Conservation (phyloP, 1,140 invertebrate genomes). For the Drosophila fuyamai region DNA sequence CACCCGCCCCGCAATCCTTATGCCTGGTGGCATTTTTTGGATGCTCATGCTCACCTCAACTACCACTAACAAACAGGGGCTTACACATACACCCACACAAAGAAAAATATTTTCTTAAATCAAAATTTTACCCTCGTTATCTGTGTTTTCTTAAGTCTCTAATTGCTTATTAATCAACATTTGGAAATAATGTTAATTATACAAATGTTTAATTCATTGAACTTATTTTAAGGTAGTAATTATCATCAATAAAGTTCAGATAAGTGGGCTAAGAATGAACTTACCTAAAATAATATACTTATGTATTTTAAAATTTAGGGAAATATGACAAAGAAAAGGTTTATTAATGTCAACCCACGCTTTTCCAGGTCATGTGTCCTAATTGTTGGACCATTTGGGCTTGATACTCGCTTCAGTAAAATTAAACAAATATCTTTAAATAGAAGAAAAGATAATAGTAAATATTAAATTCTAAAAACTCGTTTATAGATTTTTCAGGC, state of each 20-base stretch:
- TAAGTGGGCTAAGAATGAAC: too few species aligned
- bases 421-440: background rate
- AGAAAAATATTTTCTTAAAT: background rate
- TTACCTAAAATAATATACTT: too few species aligned
- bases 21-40: slow-evolving; percentile 57
- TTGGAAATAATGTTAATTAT: background rate
- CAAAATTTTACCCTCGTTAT: too few species aligned
- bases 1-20: slow-evolving; percentile 11
- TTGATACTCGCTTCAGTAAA: too few species aligned
- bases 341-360: too few species aligned
- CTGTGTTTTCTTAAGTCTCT: too few species aligned
- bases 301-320: too few species aligned
- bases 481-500: background rate
- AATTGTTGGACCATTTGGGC: too few species aligned
- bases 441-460: background rate
- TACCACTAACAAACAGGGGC: background rate
- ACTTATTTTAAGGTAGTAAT: background rate
- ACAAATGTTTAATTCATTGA: background rate
- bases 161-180: background rate
- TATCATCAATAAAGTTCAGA: too few species aligned
- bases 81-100: background rate
- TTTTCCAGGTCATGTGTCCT: too few species aligned
- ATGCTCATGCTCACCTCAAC: slow-evolving; percentile 62
- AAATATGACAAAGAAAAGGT: too few species aligned
- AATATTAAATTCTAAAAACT: background rate